Conservation (phyloP, 2,888 invertebrate genomes). For the Apamea anceps region DNA sequence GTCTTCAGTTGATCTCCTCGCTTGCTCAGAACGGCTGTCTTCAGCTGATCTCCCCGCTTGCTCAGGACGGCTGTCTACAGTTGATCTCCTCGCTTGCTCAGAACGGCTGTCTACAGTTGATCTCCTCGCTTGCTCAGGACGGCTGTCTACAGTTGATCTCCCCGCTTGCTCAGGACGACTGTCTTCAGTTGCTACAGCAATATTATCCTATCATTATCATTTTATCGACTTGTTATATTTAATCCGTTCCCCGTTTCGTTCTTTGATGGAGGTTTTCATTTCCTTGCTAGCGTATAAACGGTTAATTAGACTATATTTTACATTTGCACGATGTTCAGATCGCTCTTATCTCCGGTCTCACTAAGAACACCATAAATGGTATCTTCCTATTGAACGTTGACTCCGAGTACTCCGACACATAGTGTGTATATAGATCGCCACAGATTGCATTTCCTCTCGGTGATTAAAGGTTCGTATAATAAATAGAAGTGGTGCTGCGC, state of each 20-base stretch:
- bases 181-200: not conserved
- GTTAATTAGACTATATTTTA: conserved; percentile 13
- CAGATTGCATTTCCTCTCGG: conserved; percentile 60
- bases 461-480: conserved; percentile 59
- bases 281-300: not conserved
- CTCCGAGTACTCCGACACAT: conserved; percentile 7
- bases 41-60: too few species aligned
- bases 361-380: conserved; percentile 25
- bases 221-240: not conserved
- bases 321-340: conserved; percentile 10
- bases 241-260: not conserved
- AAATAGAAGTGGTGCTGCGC: conserved; percentile 49
- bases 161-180: not conserved
- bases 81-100: too few species aligned
- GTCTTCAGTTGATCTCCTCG: too few species aligned
- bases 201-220: not conserved
- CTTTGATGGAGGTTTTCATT: not conserved
- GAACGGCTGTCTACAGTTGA: too few species aligned
- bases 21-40: too few species aligned
- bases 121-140: too few species aligned
- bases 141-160: too few species aligned
- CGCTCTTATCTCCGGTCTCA: conserved; percentile 27
- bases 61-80: too few species aligned
- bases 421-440: conserved; percentile 33
- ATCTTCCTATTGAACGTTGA: conserved; percentile 14